Percentiles rank a stretch among this genome's conserved stretches.
Conservation (phyloP, 1,140 invertebrate genomes). For the Pseudomyrmex concolor region DNA sequence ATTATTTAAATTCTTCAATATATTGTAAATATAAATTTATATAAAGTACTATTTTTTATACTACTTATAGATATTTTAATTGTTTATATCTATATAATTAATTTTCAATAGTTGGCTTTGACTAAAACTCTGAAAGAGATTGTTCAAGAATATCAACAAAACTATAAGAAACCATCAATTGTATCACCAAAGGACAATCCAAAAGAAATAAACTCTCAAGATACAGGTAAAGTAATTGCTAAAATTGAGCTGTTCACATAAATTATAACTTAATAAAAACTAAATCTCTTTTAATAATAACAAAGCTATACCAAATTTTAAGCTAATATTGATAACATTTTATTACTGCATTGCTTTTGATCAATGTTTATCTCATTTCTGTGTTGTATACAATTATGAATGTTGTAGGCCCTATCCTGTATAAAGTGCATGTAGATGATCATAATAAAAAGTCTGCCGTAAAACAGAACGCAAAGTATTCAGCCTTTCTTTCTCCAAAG, state of each 20-base stretch:
- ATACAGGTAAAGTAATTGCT: conserved; percentile 51
- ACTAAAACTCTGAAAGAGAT: conserved; percentile 78
- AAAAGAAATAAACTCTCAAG: background rate
- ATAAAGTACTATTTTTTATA: too few species aligned
- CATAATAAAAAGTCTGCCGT: background rate
- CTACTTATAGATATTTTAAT: background rate
- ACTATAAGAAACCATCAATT: background rate
- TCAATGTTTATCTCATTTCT: background rate
- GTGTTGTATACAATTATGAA: background rate
- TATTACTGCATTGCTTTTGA: too few species aligned
- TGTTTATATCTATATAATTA: background rate
- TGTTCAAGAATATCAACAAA: conserved; percentile 66
- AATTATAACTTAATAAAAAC: background rate
- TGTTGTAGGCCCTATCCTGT: conserved; percentile 20
- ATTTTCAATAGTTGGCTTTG: conserved; percentile 73
- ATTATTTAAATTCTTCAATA: too few species aligned
- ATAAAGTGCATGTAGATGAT: background rate
- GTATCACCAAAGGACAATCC: conserved; percentile 1
- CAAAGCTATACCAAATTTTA: background rate
- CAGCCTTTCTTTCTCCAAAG: conserved; percentile 7
- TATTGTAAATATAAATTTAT: too few species aligned
- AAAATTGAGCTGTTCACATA: conserved; percentile 19
- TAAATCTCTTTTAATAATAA: background rate
- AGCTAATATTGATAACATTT: background rate
- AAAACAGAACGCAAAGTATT: background rate